These are phyloP conservation scores for Gymnopithys bicolor DNA, from an alignment of 2,797 vertebrate genomes.

Conservation along the genomic window DNA sequence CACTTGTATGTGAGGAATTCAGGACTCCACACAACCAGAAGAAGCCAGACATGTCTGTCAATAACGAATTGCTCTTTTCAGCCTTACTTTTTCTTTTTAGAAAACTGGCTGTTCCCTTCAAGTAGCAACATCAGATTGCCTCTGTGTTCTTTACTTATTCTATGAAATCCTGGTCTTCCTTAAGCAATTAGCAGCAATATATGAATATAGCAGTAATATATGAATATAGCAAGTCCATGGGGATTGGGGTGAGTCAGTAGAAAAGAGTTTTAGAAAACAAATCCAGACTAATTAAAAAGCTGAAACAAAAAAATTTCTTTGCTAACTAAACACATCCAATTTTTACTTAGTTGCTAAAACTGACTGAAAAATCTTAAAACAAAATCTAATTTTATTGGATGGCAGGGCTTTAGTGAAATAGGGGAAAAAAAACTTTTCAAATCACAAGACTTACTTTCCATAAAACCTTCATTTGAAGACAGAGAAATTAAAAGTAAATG, in stretches of 20 bases:
- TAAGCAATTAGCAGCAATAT: not conserved
- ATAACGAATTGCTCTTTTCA: not conserved
- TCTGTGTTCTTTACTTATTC: not conserved
- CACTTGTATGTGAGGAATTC: not conserved
- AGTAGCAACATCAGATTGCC: not conserved
- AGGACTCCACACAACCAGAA: not conserved
- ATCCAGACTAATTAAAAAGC: not conserved
- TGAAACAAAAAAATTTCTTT: not conserved
- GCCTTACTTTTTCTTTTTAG: not conserved
- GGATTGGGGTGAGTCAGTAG: not conserved
- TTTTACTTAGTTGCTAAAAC: not conserved
- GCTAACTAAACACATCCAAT: not conserved
- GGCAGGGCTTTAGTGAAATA: not conserved
- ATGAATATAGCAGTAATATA: not conserved
- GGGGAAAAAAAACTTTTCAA: not conserved
- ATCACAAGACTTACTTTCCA: not conserved
- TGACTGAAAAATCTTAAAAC: not conserved
- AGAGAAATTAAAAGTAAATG: not conserved
- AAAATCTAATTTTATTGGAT: not conserved
- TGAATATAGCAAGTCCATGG: not conserved
- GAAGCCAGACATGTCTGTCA: not conserved
- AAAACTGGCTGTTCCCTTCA: not conserved
- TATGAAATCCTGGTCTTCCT: not conserved
- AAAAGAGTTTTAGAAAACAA: not conserved
- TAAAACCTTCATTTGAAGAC: not conserved